A percentile compares a stretch with the other conserved stretches of the same genome.
phyloP scores from a whole-genome alignment of 2,888 invertebrate genomes.

The Lucinisca nassula region DNA sequence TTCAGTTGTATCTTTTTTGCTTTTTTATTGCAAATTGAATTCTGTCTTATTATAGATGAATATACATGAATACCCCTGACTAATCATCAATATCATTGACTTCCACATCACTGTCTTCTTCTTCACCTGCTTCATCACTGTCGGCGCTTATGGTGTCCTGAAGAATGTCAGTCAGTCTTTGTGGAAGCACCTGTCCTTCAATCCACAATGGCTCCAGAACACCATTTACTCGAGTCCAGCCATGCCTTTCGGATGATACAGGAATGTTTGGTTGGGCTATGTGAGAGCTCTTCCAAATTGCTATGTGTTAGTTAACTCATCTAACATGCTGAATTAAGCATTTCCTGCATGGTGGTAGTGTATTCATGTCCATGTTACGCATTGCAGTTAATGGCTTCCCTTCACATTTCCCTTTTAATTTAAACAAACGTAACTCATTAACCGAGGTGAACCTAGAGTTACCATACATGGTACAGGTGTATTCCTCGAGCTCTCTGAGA shows the following conservation, averaged over 20 bases:
- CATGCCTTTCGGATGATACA: neutral
- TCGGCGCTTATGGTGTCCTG: too few relatives aligned
- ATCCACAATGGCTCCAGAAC: neutral
- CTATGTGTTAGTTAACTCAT: neutral
- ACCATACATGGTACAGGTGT: slow-evolving; percentile 32
- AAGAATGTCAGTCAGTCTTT: too few relatives aligned
- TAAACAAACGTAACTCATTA: slow-evolving; percentile 16
- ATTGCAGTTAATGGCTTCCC: neutral
- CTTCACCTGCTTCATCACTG: too few relatives aligned
- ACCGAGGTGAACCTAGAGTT: neutral
- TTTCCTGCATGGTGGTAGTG: slow-evolving; percentile 29
- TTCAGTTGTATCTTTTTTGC: too few relatives aligned
- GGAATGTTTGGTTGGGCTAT: slow-evolving; percentile 18
- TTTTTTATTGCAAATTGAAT: too few relatives aligned
- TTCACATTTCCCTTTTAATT: slow-evolving; percentile 17
- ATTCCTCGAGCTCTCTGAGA: slow-evolving; percentile 26
- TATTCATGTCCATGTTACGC: slow-evolving; percentile 35
- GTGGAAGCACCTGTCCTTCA: neutral
- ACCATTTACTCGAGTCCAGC: slow-evolving; percentile 1
- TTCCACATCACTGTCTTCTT: too few relatives aligned
- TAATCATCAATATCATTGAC: too few relatives aligned
- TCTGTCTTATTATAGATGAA: too few relatives aligned
- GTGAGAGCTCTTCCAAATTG: slow-evolving; percentile 20
- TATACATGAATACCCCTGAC: too few relatives aligned
- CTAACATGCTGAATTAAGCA: slow-evolving; percentile 28